Evolutionary conservation across 2,113 vertebrate genomes (phyloP), one percentile per base, ranked within the genome.

Genomic region (Microcebus griseorufus): DNA sequence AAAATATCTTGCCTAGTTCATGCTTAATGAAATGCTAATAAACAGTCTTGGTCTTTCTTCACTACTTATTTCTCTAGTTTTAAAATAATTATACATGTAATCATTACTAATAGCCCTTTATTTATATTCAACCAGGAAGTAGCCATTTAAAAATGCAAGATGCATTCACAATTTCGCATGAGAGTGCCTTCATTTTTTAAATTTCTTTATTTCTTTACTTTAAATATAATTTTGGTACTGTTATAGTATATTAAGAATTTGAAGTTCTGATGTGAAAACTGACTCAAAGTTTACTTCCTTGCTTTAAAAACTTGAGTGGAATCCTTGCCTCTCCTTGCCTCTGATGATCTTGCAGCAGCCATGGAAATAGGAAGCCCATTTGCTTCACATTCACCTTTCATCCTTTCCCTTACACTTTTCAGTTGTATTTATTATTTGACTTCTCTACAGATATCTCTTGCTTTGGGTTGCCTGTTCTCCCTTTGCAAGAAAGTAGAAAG

Each of bases 31-130:
- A 88, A 94, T 10, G 20, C 9, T 94, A 34, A 22, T 83, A 65
- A 83, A n/a, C 23, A 80, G n/a, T 75, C 51, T 92, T 86, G 22
- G 13, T 87, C 70, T 65, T 94, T 72, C 62, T 29, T 88, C 60
- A 12, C 42, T 69, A 29, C 18, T 90, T 90, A 67, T n/a, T 76
- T n/a, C 45, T 96, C 42, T 95, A 85, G 86, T 70, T 97, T 79
- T 20, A 70, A 67, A 96, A 88, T 32, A 86, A 73, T 39, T 91
- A 6, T 78, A 55, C 10, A 42, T 89, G 12, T 45, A 81, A 39
- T 90, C 34, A 93, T 84, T 90, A 45, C 25, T 93, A 55, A 51
- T 67, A 55, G 65, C 10, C 25, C 27, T 34, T 90, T 62, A 34
- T 86, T 89, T 72, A 83, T 94, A 53, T 60, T 84, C 29, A 94